Percentiles rank a stretch among this genome's conserved stretches.
phyloP scores from a whole-genome alignment of 1,140 invertebrate species.

The Bombus consobrinus region DNA sequence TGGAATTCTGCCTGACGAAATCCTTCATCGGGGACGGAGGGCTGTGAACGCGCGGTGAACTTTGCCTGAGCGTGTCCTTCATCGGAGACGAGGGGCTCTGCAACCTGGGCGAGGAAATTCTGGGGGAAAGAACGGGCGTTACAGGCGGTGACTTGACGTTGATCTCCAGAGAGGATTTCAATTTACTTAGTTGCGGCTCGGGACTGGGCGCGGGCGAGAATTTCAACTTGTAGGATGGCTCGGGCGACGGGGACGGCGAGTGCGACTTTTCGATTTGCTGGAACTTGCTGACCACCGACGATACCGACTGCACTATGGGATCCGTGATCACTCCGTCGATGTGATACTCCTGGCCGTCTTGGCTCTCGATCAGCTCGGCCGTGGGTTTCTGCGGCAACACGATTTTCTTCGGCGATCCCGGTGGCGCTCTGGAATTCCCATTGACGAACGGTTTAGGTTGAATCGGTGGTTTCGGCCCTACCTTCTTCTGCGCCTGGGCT shows the following conservation, averaged over 20 bases:
- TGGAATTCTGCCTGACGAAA: constrained; percentile 49
- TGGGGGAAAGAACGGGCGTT: constrained; percentile 71
- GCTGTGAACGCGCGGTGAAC: constrained; percentile 47
- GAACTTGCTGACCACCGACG: constrained; percentile 80
- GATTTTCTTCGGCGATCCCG: constrained; percentile 73
- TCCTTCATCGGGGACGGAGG: constrained; percentile 73
- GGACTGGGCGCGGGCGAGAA: constrained; percentile 77
- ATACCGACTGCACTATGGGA: constrained; percentile 77
- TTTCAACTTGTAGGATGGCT: constrained; percentile 75
- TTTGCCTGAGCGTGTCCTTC: constrained; percentile 44
- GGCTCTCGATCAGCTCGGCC: constrained; percentile 70
- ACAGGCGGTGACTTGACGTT: constrained; percentile 73
- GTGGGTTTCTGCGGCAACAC: constrained; percentile 68
- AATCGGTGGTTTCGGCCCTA: constrained; percentile 79
- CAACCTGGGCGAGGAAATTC: constrained; percentile 66
- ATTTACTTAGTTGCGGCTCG: constrained; percentile 64
- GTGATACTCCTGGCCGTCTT: constrained; percentile 60
- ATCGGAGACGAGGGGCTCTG: constrained; percentile 74
- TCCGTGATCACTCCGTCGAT: constrained; percentile 78
- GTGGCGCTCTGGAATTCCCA: constrained; percentile 53
- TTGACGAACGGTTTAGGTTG: constrained; percentile 78
- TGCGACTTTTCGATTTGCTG: constrained; percentile 77
- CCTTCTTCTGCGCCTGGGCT: constrained; percentile 80
- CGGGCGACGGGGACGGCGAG: constrained; percentile 74
- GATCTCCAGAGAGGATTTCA: constrained; percentile 68